Evolutionary conservation across 2,888 invertebrate genomes (phyloP).

Genomic region (Cataglyphis altisquamis): DNA sequence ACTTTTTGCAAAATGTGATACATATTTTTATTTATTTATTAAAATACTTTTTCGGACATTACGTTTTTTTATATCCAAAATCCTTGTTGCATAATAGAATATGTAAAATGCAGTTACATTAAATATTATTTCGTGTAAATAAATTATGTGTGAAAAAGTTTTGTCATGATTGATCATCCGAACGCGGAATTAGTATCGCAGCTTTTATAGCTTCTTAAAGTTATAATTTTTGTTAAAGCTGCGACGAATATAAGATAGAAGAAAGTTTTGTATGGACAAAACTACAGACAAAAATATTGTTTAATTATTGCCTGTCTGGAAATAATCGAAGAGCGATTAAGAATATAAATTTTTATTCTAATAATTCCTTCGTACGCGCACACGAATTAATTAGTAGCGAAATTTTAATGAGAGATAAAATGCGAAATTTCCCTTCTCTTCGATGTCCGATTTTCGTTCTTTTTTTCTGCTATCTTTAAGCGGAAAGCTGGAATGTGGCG

Average conservation of each 20-base stretch:
- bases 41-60: not conserved
- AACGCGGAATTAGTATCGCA: not conserved
- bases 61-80: not conserved
- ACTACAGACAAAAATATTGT: not conserved
- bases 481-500: constrained; percentile 53
- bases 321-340: not conserved
- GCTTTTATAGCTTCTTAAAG: not conserved
- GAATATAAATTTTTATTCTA: not conserved
- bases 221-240: not conserved
- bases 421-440: not conserved
- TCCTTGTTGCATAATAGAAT: not conserved
- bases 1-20: not conserved
- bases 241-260: not conserved
- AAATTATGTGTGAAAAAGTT: not conserved
- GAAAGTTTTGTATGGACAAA: not conserved
- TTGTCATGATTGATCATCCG: not conserved
- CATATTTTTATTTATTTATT: not conserved
- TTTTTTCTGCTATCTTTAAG: constrained; percentile 33
- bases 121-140: not conserved
- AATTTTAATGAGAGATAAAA: not conserved
- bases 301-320: not conserved
- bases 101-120: not conserved
- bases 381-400: not conserved
- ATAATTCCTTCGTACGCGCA: not conserved
- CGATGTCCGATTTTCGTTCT: not conserved